A percentile compares a stretch with the other conserved stretches of the same genome.
Conservation (phyloP, 1,140 invertebrate species). For the Pseudachorutes palmiensis region DNA sequence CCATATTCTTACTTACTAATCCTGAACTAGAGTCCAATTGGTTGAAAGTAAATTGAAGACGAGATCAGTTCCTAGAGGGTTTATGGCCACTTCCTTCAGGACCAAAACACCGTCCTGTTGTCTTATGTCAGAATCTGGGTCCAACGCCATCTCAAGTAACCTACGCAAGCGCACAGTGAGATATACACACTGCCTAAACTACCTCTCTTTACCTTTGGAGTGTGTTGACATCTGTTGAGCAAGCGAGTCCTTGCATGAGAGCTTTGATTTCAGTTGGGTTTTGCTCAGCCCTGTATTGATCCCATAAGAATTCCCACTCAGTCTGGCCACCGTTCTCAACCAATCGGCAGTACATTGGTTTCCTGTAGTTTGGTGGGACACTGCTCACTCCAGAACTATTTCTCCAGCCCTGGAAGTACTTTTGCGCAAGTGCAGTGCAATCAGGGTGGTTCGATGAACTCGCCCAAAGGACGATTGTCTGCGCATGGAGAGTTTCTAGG, state of each 20-base stretch:
- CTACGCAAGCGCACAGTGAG: no score
- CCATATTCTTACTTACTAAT: conserved; percentile 4
- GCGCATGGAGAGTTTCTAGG: conserved; percentile 46
- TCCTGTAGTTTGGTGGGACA: background rate
- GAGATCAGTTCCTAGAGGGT: conserved; percentile 4
- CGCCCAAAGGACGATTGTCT: background rate
- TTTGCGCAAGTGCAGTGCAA: background rate
- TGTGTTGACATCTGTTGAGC: background rate
- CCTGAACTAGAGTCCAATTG: background rate
- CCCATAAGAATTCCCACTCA: conserved; percentile 6
- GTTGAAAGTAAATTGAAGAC: background rate
- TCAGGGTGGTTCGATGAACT: background rate
- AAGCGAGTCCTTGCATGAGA: background rate
- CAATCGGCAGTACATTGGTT: conserved; percentile 7
- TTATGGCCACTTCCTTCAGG: conserved; percentile 14
- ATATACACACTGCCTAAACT: background rate
- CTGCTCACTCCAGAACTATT: conserved; percentile 1
- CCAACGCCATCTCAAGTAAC: conserved; percentile 3
- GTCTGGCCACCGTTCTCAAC: background rate
- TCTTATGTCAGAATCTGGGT: background rate
- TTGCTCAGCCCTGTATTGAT: background rate
- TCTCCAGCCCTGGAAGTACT: background rate
- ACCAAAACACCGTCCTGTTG: background rate
- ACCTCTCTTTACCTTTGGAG: background rate
- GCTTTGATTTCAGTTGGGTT: background rate